Evolutionary conservation across 2,797 vertebrate genomes (phyloP), one percentile per base, ranked within the genome.

Genomic region (Peromyscus attwateri): DNA sequence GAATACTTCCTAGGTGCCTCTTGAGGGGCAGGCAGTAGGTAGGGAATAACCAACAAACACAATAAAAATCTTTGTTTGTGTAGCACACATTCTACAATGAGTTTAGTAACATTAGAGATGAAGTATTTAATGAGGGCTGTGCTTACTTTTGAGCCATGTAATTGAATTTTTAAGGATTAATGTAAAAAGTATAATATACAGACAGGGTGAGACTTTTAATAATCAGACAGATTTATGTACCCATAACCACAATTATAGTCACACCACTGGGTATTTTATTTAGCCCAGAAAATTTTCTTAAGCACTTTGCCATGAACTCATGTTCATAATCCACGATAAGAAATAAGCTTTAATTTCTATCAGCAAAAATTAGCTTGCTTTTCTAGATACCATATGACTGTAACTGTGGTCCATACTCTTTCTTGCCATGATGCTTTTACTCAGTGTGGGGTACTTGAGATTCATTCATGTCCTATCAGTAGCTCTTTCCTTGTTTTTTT

Each of bases 51-150:
- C 8, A 13, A 25, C 57, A 76, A 92, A 81, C 7, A 84, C 94
- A 88, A 25, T n/a, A 80, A 89, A 82, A 80, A 37, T 21, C 19
- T 13, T 19, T 73, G 27, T 34, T 21, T 87, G 19, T 62, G 7
- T 52, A 43, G 23, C 71, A 83, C 21, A 87, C 27, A 75, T 83
- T 88, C 66, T 37, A 55, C 52, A 71, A 77, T 76, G 40, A 87
- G 29, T 75, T 83, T 80, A 83, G 79, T 90, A 79, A 62, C 4
- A 94, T 76, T 57, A 57, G 7, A 55, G 81, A 62, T 1, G 34
- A 93, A 76, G 46, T 84, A 92, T 80, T 96, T 70, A 84, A 76
- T 46, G 49, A 92, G 1, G 40, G 81, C 79, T 70, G 9, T 92
- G 6, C 43, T 75, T 83, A 90, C 73, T 9, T 62, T 75, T 80